Conservation (phyloP, 1,140 invertebrate species). For the Hydropsyche tenuis region DNA sequence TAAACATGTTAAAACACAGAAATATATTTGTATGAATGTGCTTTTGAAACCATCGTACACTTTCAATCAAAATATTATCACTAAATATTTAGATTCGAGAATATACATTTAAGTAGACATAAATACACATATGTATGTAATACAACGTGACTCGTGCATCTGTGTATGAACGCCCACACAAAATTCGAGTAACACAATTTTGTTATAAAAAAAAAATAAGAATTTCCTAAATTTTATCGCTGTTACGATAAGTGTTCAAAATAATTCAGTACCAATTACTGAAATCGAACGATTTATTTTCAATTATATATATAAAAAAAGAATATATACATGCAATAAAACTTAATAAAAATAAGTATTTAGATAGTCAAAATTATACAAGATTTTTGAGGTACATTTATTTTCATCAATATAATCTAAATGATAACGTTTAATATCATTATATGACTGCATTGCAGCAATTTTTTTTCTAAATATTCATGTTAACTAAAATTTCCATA, state of each 20-base stretch:
- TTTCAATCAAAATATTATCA: slow-evolving; percentile 12
- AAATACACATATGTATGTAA: background rate
- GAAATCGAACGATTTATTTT: background rate
- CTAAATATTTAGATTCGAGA: background rate
- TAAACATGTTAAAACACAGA: background rate
- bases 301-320: background rate
- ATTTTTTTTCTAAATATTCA: slow-evolving; percentile 13
- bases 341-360: slow-evolving; percentile 24
- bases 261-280: slow-evolving; percentile 1
- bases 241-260: no score
- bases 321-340: slow-evolving; percentile 2
- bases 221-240: no score
- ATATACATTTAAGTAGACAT: slow-evolving; percentile 7
- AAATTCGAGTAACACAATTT: background rate
- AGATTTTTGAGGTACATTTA: slow-evolving; percentile 34
- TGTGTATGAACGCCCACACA: background rate
- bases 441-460: slow-evolving; percentile 36
- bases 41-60: background rate
- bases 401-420: slow-evolving; percentile 35
- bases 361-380: background rate
- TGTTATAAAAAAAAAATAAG: background rate
- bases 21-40: background rate
- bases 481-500: slow-evolving; percentile 43
- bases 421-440: slow-evolving; percentile 48
- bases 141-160: background rate